Percentiles rank a stretch among this genome's conserved stretches.
phyloP scores from a whole-genome alignment of 1,140 invertebrate genomes.

The Sycophaga agraensis region DNA sequence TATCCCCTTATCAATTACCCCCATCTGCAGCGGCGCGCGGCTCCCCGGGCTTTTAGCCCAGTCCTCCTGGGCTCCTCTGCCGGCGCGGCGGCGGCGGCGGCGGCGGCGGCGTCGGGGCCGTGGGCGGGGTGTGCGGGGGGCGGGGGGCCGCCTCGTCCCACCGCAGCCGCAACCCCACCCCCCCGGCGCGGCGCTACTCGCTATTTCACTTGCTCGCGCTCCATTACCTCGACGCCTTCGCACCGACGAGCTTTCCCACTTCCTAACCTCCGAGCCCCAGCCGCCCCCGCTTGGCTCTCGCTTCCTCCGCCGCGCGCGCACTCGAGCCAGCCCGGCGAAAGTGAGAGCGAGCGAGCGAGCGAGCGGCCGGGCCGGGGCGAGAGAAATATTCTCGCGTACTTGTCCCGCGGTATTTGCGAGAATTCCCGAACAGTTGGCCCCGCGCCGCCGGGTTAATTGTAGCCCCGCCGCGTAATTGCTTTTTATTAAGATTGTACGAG shows the following conservation, averaged over 20 bases:
- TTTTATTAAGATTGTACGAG: slow-evolving; percentile 25
- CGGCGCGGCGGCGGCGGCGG: no score
- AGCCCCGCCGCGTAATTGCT: slow-evolving; percentile 25
- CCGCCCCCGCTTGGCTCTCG: no score
- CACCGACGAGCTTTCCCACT: slow-evolving; percentile 19
- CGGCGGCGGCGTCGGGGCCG: no score
- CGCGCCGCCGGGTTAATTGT: slow-evolving; percentile 24
- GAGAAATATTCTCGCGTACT: not conserved
- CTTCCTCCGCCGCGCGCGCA: not conserved
- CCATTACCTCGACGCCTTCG: slow-evolving; percentile 44
- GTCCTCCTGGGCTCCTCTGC: slow-evolving; percentile 9
- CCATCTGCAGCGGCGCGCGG: slow-evolving; percentile 25
- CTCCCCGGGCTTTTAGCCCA: slow-evolving; percentile 24
- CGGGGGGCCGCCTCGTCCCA: no score
- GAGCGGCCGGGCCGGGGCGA: not conserved
- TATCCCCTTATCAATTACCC: slow-evolving; percentile 59
- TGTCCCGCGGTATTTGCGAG: slow-evolving; percentile 28
- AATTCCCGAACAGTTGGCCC: slow-evolving; percentile 3
- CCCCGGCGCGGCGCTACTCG: no score
- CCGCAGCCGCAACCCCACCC: no score
- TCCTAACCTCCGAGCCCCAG: slow-evolving; percentile 5
- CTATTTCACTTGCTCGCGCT: slow-evolving; percentile 36
- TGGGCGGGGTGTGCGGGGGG: no score
- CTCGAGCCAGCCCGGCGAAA: not conserved
- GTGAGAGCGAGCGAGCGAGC: not conserved